Percentiles rank a stretch among this genome's conserved stretches.
Evolutionary conservation across 2,113 vertebrate species (phyloP).

Genomic region (Centropus unirufus): DNA sequence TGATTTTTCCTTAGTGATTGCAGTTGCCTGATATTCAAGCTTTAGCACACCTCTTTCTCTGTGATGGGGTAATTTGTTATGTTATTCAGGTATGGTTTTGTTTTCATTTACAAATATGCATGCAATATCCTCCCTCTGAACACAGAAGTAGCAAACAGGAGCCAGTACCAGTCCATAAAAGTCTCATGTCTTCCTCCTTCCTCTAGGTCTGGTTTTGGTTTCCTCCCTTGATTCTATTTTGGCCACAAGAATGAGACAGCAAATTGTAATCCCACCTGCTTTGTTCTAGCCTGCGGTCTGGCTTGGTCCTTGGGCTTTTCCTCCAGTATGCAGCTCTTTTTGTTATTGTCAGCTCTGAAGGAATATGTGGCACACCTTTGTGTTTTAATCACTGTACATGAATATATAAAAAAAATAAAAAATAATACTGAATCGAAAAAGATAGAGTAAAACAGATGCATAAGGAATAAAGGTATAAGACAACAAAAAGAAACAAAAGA

Average conservation of each 20-base stretch:
- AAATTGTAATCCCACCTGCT: background rate
- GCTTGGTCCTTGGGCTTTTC: background rate
- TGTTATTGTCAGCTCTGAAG: background rate
- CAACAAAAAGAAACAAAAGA: background rate
- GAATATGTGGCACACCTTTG: background rate
- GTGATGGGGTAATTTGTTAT: background rate
- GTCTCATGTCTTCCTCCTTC: background rate
- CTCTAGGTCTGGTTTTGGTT: background rate
- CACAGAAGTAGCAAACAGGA: background rate
- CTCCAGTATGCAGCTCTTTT: background rate
- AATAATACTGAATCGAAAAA: background rate
- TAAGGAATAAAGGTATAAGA: background rate
- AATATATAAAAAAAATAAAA: background rate
- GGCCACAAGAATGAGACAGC: background rate
- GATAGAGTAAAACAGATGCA: background rate
- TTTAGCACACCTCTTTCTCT: background rate
- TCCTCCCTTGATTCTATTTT: background rate
- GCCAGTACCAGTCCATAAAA: background rate
- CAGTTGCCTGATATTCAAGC: background rate
- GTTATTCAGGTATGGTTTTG: background rate
- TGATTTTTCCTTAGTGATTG: fast-evolving
- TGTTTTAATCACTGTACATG: background rate
- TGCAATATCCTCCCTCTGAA: background rate
- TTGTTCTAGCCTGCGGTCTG: background rate
- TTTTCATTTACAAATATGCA: background rate